phyloP scores from a whole-genome alignment of 2,113 vertebrate species.

The Tricholaema leucomelas region DNA sequence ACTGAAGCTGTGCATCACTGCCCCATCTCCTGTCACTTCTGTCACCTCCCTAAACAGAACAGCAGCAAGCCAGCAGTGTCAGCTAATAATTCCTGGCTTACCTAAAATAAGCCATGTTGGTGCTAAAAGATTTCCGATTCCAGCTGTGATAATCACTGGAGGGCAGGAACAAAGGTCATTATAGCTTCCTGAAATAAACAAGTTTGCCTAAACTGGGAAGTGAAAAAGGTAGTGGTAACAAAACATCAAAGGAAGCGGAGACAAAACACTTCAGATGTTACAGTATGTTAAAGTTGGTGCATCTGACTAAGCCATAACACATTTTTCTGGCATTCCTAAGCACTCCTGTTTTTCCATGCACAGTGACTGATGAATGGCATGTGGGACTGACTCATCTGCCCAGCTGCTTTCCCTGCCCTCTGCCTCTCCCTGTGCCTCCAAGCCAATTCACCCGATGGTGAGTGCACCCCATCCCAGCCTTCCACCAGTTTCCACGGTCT shows the following conservation, averaged over 20 bases:
- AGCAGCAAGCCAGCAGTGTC: rapidly evolving
- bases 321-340: not conserved
- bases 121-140: not conserved
- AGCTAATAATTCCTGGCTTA: not conserved
- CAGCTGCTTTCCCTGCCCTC: not conserved
- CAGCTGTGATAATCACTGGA: conserved; percentile 11
- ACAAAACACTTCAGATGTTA: not conserved
- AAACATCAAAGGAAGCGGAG: not conserved
- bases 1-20: not conserved
- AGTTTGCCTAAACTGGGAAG: conserved; percentile 19
- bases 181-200: conserved; percentile 42
- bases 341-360: not conserved
- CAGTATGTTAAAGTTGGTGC: not conserved
- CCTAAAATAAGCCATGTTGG: not conserved
- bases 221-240: not conserved
- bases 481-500: not conserved
- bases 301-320: not conserved
- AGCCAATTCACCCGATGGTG: not conserved
- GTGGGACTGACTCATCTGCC: not conserved
- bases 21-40: not conserved
- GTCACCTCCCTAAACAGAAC: not conserved
- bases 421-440: rapidly evolving
- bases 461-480: not conserved
- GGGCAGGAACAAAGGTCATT: conserved; percentile 50
- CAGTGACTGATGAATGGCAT: not conserved